Percentiles rank a stretch among this genome's conserved stretches.
These are phyloP conservation scores for Anser brachyrhynchus DNA, from an alignment of 2,113 vertebrate genomes.

Conservation along the genomic window DNA sequence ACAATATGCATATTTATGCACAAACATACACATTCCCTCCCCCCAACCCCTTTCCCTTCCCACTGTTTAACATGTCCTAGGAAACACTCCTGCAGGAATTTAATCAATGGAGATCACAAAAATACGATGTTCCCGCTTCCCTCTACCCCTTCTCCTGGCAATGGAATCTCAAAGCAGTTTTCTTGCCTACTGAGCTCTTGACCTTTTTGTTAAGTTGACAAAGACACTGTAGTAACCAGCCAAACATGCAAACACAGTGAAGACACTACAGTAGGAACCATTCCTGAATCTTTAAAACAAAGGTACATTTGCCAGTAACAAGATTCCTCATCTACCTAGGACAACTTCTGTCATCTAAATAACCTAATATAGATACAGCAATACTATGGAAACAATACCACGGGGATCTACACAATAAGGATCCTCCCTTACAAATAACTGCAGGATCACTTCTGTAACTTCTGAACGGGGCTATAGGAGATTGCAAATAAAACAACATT, in stretches of 20 bases:
- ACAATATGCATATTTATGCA: background rate
- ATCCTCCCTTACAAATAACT: background rate
- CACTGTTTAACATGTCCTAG: background rate
- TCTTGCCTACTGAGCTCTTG: background rate
- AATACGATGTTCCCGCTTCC: background rate
- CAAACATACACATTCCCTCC: rapidly evolving
- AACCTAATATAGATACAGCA: background rate
- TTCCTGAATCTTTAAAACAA: background rate
- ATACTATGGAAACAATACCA: too few species aligned
- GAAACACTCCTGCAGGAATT: background rate
- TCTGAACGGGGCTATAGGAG: background rate
- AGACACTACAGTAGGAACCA: background rate
- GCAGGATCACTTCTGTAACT: background rate
- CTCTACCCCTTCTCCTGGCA: background rate
- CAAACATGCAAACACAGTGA: background rate
- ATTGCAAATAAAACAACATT: background rate
- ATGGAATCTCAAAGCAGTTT: background rate
- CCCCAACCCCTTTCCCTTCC: background rate
- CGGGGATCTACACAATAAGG: background rate
- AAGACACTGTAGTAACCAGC: background rate
- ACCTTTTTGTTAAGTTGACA: background rate
- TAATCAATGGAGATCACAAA: background rate
- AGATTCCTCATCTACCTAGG: background rate
- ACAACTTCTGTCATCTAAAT: background rate
- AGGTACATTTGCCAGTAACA: background rate